Conservation (phyloP, 2,888 invertebrate genomes). For the Sisyra terminalis region DNA sequence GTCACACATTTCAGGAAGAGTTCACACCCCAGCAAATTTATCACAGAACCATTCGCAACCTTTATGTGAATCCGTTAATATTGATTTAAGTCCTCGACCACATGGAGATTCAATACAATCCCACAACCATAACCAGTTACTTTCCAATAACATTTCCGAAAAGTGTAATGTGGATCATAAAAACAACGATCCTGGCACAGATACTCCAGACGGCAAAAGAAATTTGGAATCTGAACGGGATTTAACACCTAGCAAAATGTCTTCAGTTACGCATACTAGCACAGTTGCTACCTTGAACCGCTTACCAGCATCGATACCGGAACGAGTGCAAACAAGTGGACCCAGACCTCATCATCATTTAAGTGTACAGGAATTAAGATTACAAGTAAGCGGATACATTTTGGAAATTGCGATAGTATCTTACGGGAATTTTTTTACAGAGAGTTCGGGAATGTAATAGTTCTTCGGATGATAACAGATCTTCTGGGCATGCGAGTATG, state of each 20-base stretch:
- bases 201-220: not conserved
- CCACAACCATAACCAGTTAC: conserved; percentile 9
- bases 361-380: conserved; percentile 40
- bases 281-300: conserved; percentile 15
- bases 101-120: conserved; percentile 9
- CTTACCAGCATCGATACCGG: conserved; percentile 11
- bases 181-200: not conserved
- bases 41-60: conserved; percentile 15
- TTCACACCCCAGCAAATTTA: conserved; percentile 22
- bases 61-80: conserved; percentile 9
- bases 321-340: conserved; percentile 14
- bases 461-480: conserved; percentile 77
- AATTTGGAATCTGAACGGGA: conserved; percentile 36
- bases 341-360: conserved; percentile 41
- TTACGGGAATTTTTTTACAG: conserved; percentile 17
- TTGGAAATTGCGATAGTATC: not conserved
- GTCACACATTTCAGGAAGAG: conserved; percentile 12
- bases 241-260: conserved; percentile 29
- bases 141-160: not conserved
- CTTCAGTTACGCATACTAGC: conserved; percentile 22
- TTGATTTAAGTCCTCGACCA: conserved; percentile 12
- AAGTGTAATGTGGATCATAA: not conserved
- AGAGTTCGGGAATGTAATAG: conserved; percentile 34
- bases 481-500: conserved; percentile 89
- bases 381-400: conserved; percentile 30